Evolutionary conservation across 2,797 vertebrate species (phyloP).

Genomic region (Hydrophis major): DNA sequence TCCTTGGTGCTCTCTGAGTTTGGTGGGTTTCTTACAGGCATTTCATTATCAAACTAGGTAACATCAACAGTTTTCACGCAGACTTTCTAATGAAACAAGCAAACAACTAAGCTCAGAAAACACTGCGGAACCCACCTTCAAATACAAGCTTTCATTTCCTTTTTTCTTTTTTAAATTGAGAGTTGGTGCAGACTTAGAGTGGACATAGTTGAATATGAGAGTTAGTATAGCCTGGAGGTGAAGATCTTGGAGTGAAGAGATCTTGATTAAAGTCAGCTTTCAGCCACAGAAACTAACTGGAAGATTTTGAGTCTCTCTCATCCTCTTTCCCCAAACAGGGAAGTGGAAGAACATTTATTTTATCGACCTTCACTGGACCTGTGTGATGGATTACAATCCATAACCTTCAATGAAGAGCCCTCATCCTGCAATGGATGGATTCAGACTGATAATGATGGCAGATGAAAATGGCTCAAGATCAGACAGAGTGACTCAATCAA

Average conservation of each 20-base stretch:
- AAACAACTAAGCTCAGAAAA: not conserved
- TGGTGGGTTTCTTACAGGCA: not conserved
- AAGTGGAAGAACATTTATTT: not conserved
- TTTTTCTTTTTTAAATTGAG: not conserved
- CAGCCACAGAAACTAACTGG: not conserved
- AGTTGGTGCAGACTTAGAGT: not conserved
- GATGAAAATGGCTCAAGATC: not conserved
- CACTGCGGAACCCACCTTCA: not conserved
- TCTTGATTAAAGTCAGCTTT: not conserved
- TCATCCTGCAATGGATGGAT: not conserved
- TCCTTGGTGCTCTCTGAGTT: not conserved
- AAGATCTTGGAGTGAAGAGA: not conserved
- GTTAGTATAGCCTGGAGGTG: not conserved
- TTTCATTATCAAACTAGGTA: not conserved
- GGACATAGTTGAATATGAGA: not conserved
- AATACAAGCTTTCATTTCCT: not conserved
- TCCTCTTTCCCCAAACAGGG: not conserved
- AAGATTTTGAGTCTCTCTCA: not conserved
- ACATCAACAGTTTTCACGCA: not conserved
- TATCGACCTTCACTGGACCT: not conserved
- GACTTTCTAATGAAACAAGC: not conserved
- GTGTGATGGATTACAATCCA: not conserved
- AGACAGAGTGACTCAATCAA: not conserved
- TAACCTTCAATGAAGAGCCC: not conserved
- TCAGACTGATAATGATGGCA: not conserved